Evolutionary conservation across 1,140 invertebrate species (phyloP), one percentile per base, ranked within the genome.

Genomic region (Ceratosolen solmsi): DNA sequence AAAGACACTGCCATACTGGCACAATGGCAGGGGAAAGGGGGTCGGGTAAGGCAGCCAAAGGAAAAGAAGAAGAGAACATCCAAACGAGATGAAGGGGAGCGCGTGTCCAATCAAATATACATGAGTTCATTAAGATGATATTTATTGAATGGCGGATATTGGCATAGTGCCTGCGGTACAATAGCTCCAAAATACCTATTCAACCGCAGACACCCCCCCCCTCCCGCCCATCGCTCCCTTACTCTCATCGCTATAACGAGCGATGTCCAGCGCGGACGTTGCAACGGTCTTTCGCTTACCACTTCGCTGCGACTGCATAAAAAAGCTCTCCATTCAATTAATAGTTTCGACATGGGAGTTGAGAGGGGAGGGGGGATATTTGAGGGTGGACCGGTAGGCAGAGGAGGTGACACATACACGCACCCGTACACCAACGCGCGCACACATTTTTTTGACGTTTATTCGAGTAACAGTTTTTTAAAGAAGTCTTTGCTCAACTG

Each of bases 91-190:
- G 63, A 72, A 79, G 82, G 82, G 81, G 60, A 77, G 83, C 74
- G 79, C 72, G 80, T 82, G 83, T 82, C 86, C 87, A 87, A 87
- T 87, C 87, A 87, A 87, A 87, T 87, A 87, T 87, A 87, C 87
- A 87, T 87, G 87, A 87, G 87, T 87, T 87, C 87, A 87, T 87
- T 87, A 87, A 87, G 87, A 87, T 87, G 87, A 87, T 87, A 87
- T 87, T 87, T 87, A 87, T 87, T 85, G 87, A 87, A 87, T 87
- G 83, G 85, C 85, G 84, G 87, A 86, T 87, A 87, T 87, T 87
- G 87, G 87, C 86, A 85, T 86, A 87, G 85, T 85, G 86, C 86
- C 86, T 85, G 80, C 77, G 75, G 83, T 82, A 87, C 87, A 87
- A 87, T 86, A 87, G 87, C 83, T 74, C 86, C 85, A 85, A 87